Evolutionary conservation across 2,888 invertebrate genomes (phyloP).

Genomic region (Agrochola lota): DNA sequence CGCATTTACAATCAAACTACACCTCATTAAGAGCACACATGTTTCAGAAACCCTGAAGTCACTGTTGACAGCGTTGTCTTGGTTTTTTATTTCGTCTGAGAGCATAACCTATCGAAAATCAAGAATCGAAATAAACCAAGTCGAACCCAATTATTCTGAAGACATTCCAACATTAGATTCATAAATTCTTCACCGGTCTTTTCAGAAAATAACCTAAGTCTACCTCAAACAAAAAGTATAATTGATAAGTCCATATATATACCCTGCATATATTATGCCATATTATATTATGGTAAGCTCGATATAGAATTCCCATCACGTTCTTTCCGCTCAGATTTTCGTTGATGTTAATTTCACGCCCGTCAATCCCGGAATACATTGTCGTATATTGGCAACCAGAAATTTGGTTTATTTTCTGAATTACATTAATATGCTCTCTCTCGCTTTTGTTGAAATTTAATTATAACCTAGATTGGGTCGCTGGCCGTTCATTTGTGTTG

Average conservation of each 20-base stretch:
- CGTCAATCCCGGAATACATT: constrained; percentile 74
- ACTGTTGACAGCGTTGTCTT: no score
- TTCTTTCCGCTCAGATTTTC: constrained; percentile 72
- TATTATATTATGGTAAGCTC: constrained; percentile 22
- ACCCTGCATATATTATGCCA: constrained; percentile 15
- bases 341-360: constrained; percentile 80
- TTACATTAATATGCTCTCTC: constrained; percentile 53
- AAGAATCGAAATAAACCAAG: neutral
- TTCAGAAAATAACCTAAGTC: neutral
- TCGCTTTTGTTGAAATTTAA: constrained; percentile 49
- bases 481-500: neutral
- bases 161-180: neutral
- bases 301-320: constrained; percentile 67
- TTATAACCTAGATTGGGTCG: constrained; percentile 38
- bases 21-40: no score
- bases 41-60: no score
- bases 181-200: neutral
- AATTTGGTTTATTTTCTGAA: constrained; percentile 62
- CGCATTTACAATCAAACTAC: no score
- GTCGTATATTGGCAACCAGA: constrained; percentile 67
- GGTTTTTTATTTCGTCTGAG: no score
- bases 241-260: constrained; percentile 22
- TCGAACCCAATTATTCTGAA: neutral
- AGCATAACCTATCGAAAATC: no score
- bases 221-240: constrained; percentile 9